These are phyloP conservation scores for Mythimna ferrago DNA, from an alignment of 2,888 invertebrate genomes.

Conservation along the genomic window DNA sequence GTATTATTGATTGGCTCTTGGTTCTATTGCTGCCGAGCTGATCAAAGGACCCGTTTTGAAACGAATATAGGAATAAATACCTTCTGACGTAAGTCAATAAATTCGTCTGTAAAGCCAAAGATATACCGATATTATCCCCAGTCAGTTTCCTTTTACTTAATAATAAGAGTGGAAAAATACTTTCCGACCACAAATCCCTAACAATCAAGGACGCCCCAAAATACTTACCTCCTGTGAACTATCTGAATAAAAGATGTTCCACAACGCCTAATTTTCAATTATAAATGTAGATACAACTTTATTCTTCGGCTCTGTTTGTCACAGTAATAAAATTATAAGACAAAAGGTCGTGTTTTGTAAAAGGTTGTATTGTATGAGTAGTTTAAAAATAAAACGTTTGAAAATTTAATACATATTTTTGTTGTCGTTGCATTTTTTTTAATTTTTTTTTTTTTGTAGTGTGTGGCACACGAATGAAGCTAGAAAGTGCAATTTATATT, in stretches of 20 bases:
- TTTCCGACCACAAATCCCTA: constrained; percentile 38
- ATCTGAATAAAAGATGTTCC: constrained; percentile 59
- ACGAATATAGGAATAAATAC: neutral
- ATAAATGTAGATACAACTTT: constrained; percentile 40
- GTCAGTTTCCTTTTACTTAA: constrained; percentile 13
- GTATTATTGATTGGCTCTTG: neutral
- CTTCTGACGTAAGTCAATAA: neutral
- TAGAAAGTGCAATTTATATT: constrained; percentile 46
- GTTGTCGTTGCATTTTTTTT: neutral
- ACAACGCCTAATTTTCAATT: constrained; percentile 46
- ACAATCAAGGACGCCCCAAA: constrained; percentile 39
- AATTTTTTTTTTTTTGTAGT: constrained; percentile 20
- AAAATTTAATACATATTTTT: constrained; percentile 27
- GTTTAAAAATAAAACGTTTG: constrained; percentile 1
- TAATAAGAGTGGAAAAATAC: constrained; percentile 37
- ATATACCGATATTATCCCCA: constrained; percentile 11
- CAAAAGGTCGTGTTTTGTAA: constrained; percentile 8
- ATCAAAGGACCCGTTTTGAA: neutral
- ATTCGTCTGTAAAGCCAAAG: constrained; percentile 3
- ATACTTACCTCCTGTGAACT: constrained; percentile 26
- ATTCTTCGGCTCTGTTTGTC: constrained; percentile 49
- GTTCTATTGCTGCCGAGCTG: neutral
- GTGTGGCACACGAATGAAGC: constrained; percentile 24
- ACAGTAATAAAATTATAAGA: constrained; percentile 28
- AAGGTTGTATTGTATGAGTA: neutral